Conservation (phyloP, 2,113 vertebrate species). For the Zapus hudsonius region DNA sequence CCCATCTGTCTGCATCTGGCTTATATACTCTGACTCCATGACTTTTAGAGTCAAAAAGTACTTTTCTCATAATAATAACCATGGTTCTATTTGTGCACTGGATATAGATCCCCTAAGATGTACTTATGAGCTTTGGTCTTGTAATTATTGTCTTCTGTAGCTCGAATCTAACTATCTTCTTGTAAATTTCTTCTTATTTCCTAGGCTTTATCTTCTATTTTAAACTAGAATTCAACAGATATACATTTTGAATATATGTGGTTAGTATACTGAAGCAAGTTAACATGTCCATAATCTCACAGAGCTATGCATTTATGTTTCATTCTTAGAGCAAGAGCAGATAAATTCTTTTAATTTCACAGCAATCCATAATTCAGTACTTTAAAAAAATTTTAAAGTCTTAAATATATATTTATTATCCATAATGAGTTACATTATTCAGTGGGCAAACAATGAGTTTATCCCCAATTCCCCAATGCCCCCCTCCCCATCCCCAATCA, state of each 20-base stretch:
- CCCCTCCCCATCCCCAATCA: too few relatives aligned
- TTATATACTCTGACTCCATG: neutral
- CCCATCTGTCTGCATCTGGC: neutral
- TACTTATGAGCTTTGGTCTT: neutral
- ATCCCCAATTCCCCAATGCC: too few relatives aligned
- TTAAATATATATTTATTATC: too few relatives aligned
- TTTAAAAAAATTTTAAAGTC: too few relatives aligned
- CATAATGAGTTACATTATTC: too few relatives aligned
- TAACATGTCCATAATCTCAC: neutral
- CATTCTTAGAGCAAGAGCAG: neutral
- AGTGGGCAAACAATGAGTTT: too few relatives aligned
- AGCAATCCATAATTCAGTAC: too few relatives aligned
- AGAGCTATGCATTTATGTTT: neutral
- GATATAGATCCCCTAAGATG: neutral
- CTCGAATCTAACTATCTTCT: neutral
- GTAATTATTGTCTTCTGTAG: neutral
- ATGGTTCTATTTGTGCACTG: neutral
- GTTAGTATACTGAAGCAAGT: neutral
- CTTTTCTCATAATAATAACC: neutral
- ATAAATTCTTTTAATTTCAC: neutral
- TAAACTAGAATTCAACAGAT: neutral
- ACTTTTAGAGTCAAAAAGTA: neutral
- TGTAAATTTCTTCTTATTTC: neutral
- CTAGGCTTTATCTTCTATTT: neutral
- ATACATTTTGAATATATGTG: neutral